Base-by-base conservation (phyloP, 2,888 invertebrate species). In the Hydrotaea diabolus region DNA sequence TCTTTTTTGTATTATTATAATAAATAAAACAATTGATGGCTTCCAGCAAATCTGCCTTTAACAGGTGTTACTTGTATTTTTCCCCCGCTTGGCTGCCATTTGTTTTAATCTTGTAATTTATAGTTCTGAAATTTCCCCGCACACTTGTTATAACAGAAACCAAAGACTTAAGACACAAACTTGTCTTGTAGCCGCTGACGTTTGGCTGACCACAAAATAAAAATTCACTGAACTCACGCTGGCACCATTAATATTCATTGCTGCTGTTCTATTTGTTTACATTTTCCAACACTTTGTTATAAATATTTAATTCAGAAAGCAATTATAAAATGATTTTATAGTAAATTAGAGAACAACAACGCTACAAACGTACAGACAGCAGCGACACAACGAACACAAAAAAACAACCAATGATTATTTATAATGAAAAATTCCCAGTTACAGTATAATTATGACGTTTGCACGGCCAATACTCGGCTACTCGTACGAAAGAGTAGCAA, bases 351-450 rank as follows among this genome's bases (percentile, higher is more conserved):
- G 43, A 57, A 55, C 15, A 15, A 49, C 23, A 26, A 23, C 31
- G 31, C 2, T 7, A n/a, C n/a, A n/a, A 0, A 77, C 59, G 1
- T 36, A 39, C 39, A 64, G 36, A 15, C 15, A 49, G 21, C n/a
- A 57, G 13, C 17, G 55, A 9, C 9, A 57, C 11, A 57, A 57
- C 57, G 5, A 57, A 23, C n/a, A 59, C 17, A 59, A 26, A 59
- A 39, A 59, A 59, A 59, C 57, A 23, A 59, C 59, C 15, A 59
- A 23, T 59, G 23, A 59, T 59, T 23, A 23, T 15, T 15, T 59
- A 17, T 36, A 43, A 66, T 75, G 78, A 73, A 81, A 85, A 82
- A 62, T 80, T 82, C 85, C 85, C 81, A 82, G 55, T 85, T 79
- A 49, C 57, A 76, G 59, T 69, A 21, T 62, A 69, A 82, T 82